phyloP scores from a whole-genome alignment of 1,140 invertebrate species.

The Drosophila insularis region DNA sequence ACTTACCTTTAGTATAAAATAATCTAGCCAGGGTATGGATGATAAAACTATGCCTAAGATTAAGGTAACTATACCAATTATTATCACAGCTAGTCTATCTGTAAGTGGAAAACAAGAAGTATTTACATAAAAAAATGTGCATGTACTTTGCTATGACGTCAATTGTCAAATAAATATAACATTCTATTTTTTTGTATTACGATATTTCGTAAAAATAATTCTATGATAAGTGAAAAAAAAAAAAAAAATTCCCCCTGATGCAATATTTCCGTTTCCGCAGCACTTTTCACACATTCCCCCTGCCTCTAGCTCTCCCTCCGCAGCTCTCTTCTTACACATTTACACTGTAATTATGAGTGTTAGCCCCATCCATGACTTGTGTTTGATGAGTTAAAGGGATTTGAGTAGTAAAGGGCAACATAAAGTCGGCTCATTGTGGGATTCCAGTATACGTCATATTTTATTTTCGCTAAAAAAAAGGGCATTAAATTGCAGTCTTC shows the following conservation, averaged over 20 bases:
- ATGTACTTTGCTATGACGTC: background rate
- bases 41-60: constrained; percentile 91
- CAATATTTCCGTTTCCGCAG: constrained; percentile 1
- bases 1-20: constrained; percentile 91
- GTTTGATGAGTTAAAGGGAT: no score
- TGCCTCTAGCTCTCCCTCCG: no score
- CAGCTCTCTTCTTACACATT: background rate
- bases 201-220: background rate
- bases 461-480: constrained; percentile 5
- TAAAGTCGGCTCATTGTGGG: background rate
- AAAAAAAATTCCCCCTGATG: background rate
- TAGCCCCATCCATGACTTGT: no score
- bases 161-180: background rate
- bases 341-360: no score
- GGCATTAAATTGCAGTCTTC: constrained; percentile 34
- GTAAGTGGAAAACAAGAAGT: constrained; percentile 83
- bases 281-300: background rate
- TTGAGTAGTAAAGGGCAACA: background rate
- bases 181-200: no score
- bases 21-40: constrained; percentile 92
- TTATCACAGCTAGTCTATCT: constrained; percentile 90
- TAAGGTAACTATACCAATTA: constrained; percentile 90
- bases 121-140: background rate
- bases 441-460: background rate
- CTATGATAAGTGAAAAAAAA: constrained; percentile 1